Percentiles rank a stretch among this genome's conserved stretches.
These are phyloP conservation scores for Manis crassicaudata DNA, from an alignment of 2,797 vertebrate species.

Conservation along the genomic window DNA sequence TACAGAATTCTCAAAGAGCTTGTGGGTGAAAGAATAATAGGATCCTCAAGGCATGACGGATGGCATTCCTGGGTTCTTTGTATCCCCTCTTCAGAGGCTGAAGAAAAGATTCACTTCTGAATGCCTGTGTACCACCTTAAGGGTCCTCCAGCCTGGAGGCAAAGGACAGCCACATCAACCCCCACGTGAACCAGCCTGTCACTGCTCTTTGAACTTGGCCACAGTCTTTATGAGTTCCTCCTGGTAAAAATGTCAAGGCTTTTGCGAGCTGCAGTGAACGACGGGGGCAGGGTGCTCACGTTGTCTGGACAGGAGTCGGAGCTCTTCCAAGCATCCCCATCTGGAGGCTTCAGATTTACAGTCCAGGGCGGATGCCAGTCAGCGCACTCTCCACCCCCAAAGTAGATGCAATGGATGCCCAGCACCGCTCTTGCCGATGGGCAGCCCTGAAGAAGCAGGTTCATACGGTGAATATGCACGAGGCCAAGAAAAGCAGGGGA, in stretches of 20 bases:
- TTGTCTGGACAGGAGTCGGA: neutral
- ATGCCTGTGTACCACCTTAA: neutral
- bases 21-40: neutral
- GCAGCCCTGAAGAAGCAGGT: constrained; percentile 75
- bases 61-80: neutral
- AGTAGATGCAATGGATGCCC: neutral
- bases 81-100: neutral
- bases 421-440: constrained; percentile 56
- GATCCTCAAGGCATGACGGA: too few species aligned
- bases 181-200: neutral
- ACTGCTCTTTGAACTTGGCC: neutral
- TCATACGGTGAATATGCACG: constrained; percentile 78
- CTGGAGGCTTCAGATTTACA: too few species aligned
- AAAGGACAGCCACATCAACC: neutral
- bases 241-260: neutral
- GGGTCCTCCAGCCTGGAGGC: neutral
- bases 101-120: neutral
- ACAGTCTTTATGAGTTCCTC: neutral
- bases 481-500: constrained; percentile 73
- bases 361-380: neutral
- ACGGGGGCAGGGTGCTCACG: accelerated
- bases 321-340: neutral
- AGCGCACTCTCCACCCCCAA: constrained; percentile 47
- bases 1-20: neutral
- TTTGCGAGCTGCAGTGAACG: neutral